Evolutionary conservation across 2,888 invertebrate species (phyloP).

Genomic region (Hyalella azteca): DNA sequence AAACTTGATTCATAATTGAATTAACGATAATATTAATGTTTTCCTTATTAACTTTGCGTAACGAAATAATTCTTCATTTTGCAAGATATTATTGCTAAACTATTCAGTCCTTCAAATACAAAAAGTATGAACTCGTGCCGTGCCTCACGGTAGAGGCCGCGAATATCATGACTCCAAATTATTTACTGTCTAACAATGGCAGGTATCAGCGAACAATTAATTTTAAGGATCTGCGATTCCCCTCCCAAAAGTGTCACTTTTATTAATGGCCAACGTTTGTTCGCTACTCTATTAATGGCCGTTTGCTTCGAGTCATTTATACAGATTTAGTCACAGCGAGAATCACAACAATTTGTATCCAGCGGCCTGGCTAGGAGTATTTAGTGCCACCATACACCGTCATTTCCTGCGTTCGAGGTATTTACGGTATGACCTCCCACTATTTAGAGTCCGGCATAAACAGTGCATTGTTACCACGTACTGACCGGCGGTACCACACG

Average conservation of each 20-base stretch:
- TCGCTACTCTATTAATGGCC: neutral
- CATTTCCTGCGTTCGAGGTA: slow-evolving; percentile 6
- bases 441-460: too few relatives aligned
- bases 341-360: slow-evolving; percentile 33
- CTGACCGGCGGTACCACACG: too few relatives aligned
- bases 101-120: too few relatives aligned
- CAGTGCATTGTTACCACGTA: too few relatives aligned
- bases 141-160: too few relatives aligned
- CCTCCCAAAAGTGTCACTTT: neutral
- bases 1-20: too few relatives aligned
- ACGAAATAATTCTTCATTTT: too few relatives aligned
- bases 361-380: neutral
- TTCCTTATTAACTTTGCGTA: too few relatives aligned
- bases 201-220: neutral
- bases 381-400: slow-evolving; percentile 10
- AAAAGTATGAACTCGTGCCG: too few relatives aligned
- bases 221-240: neutral
- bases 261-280: slow-evolving; percentile 10
- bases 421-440: neutral
- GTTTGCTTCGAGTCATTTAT: neutral
- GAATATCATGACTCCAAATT: too few relatives aligned
- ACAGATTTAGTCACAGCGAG: slow-evolving; percentile 35
- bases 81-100: too few relatives aligned
- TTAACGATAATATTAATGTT: too few relatives aligned
- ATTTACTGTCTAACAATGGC: neutral